Conservation (phyloP, 2,113 vertebrate genomes). For the Mesocricetus auratus region DNA sequence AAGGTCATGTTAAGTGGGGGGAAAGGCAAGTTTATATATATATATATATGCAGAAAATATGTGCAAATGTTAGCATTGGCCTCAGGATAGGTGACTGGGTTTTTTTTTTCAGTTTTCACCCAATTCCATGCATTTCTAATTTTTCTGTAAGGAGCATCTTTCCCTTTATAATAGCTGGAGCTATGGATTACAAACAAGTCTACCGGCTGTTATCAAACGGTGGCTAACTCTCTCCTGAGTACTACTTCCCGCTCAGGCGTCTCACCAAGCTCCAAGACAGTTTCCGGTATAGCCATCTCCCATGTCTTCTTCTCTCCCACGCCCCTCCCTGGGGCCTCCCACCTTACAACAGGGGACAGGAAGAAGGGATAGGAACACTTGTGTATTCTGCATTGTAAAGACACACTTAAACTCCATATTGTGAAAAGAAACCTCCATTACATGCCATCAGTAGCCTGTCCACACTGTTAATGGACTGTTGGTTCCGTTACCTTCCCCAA, state of each 20-base stretch:
- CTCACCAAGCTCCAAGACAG: background rate
- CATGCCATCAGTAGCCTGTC: background rate
- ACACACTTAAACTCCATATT: background rate
- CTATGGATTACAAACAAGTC: background rate
- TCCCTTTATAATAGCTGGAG: background rate
- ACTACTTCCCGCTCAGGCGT: background rate
- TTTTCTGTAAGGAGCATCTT: background rate
- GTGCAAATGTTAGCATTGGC: background rate
- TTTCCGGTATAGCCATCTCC: background rate
- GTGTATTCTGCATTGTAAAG: background rate
- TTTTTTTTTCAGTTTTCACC: background rate
- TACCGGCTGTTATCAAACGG: background rate
- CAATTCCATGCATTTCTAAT: background rate
- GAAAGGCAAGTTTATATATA: background rate
- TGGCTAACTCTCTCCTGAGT: background rate
- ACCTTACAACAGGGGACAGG: background rate
- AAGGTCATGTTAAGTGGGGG: background rate
- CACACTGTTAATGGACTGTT: background rate
- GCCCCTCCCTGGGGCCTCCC: background rate
- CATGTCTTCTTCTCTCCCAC: background rate
- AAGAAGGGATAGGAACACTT: background rate
- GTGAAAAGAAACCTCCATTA: background rate
- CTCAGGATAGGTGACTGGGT: background rate
- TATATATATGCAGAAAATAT: background rate
- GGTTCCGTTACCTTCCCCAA: background rate